Evolutionary conservation across 2,888 invertebrate species (phyloP).

Genomic region (Melinaea marsaeus): DNA sequence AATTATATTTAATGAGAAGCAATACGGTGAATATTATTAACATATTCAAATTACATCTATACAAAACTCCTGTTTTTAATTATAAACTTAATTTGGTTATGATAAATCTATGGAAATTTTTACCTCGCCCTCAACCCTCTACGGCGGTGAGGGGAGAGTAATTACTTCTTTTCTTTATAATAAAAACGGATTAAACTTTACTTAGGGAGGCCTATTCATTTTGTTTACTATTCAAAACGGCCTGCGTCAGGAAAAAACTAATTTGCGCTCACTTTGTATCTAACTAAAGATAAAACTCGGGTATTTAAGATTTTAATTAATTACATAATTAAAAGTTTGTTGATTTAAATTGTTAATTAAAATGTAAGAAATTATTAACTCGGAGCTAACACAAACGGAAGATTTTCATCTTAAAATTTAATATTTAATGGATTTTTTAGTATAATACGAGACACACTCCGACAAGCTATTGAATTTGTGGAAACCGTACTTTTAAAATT

Average conservation of each 20-base stretch:
- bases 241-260: conserved; percentile 69
- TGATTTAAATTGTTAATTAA: conserved; percentile 31
- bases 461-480: too few relatives aligned
- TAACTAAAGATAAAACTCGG: conserved; percentile 47
- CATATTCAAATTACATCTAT: conserved; percentile 76
- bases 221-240: conserved; percentile 76
- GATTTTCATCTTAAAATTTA: not conserved
- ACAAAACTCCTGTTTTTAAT: conserved; percentile 78
- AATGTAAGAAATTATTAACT: conserved; percentile 10
- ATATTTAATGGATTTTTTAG: not conserved
- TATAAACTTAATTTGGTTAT: conserved; percentile 78
- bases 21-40: conserved; percentile 63
- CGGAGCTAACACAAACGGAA: not conserved
- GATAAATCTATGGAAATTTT: conserved; percentile 79
- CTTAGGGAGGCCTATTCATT: conserved; percentile 76
- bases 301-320: conserved; percentile 61
- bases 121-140: conserved; percentile 73
- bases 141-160: conserved; percentile 74
- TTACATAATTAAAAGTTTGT: conserved; percentile 33
- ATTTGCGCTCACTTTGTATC: conserved; percentile 63
- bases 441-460: too few relatives aligned
- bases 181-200: conserved; percentile 79
- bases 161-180: conserved; percentile 79
- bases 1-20: conserved; percentile 45
- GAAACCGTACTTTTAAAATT: too few relatives aligned